Conservation (phyloP, 1,140 invertebrate genomes). For the Zaprionus africanus region DNA sequence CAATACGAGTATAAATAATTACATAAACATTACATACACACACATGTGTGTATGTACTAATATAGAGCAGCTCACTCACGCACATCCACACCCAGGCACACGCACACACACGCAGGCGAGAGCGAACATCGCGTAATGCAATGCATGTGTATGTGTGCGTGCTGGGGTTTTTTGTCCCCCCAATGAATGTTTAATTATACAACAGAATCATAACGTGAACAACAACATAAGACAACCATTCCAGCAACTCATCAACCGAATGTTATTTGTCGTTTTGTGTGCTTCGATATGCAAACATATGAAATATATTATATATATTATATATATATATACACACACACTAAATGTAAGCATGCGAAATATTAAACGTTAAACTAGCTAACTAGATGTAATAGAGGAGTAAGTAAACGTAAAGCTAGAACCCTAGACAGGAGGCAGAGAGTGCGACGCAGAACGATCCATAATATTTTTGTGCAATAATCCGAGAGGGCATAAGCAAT, state of each 20-base stretch:
- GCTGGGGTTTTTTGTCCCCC: background rate
- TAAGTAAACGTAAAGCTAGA: conserved; percentile 31
- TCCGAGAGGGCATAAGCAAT: conserved; percentile 52
- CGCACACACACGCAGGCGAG: conserved; percentile 8
- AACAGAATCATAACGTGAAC: conserved; percentile 8
- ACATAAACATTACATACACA: conserved; percentile 50
- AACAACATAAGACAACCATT: conserved; percentile 12
- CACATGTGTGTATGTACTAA: conserved; percentile 24
- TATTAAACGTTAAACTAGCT: conserved; percentile 48
- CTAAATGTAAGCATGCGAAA: conserved; percentile 29
- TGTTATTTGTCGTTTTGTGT: conserved; percentile 33
- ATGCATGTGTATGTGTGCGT: conserved; percentile 11
- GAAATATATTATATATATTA: conserved; percentile 30
- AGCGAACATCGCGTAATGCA: conserved; percentile 13
- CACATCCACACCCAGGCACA: background rate
- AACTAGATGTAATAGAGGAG: conserved; percentile 37
- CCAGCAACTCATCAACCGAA: conserved; percentile 17
- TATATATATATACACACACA: conserved; percentile 7
- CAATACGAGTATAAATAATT: conserved; percentile 52
- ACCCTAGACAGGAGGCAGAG: background rate
- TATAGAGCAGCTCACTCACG: conserved; percentile 26
- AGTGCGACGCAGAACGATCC: conserved; percentile 23
- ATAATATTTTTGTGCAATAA: conserved; percentile 76
- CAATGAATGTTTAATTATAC: conserved; percentile 18
- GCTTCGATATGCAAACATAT: conserved; percentile 32